A percentile compares a stretch with the other conserved stretches of the same genome.
These are phyloP conservation scores for Eira barbara DNA, from an alignment of 2,113 vertebrate species.

Conservation along the genomic window DNA sequence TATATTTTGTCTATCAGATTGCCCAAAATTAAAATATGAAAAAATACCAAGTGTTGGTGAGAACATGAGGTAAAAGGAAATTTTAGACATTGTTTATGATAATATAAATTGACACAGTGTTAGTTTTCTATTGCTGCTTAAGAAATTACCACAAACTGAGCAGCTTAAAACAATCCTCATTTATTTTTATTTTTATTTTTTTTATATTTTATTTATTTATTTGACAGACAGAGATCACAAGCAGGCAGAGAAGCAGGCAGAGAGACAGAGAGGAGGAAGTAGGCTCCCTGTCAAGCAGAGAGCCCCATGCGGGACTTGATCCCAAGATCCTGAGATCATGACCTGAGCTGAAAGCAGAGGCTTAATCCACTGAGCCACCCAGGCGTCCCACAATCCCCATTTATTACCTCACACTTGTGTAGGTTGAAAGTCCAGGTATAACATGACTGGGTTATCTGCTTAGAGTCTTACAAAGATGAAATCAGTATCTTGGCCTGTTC, in stretches of 20 bases:
- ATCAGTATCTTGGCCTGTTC: not conserved
- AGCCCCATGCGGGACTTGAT: too few species aligned
- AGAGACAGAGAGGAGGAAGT: too few species aligned
- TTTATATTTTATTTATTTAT: too few species aligned
- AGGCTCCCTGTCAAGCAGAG: too few species aligned
- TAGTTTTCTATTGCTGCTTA: not conserved
- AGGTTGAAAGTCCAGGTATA: not conserved
- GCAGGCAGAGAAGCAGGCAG: too few species aligned
- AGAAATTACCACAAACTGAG: not conserved
- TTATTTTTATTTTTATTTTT: not conserved
- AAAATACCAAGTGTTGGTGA: constrained; percentile 6
- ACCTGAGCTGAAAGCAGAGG: too few species aligned
- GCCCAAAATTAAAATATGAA: not conserved
- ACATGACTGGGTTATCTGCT: not conserved
- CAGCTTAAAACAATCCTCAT: not conserved
- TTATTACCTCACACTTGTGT: not conserved
- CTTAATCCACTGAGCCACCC: too few species aligned
- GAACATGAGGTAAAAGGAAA: not conserved
- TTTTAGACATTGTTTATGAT: not conserved
- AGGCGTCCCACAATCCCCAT: not conserved
- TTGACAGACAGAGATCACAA: too few species aligned
- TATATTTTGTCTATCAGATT: not conserved
- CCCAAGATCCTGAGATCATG: too few species aligned
- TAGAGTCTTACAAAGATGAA: not conserved
- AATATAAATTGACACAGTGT: not conserved